Conservation (phyloP, 1,140 invertebrate genomes). For the Lethrus apterus region DNA sequence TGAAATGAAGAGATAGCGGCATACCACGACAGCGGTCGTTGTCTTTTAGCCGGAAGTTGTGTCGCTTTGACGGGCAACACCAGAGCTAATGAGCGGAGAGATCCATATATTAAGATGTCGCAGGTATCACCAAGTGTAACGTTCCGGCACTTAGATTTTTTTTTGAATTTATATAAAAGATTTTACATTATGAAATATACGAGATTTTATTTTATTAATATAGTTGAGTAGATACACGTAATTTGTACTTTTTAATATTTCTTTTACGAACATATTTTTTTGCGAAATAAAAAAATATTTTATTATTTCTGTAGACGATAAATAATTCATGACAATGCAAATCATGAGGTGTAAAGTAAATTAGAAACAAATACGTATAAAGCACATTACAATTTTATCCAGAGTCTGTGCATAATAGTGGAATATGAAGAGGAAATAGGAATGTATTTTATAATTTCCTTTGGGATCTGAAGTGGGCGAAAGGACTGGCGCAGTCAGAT, state of each 20-base stretch:
- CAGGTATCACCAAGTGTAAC: constrained; percentile 21
- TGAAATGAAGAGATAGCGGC: constrained; percentile 24
- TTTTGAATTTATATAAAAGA: constrained; percentile 13
- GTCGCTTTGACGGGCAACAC: constrained; percentile 29
- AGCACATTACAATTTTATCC: constrained; percentile 10
- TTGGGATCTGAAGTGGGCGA: constrained; percentile 15
- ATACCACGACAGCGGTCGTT: constrained; percentile 25
- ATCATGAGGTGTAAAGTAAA: constrained; percentile 3
- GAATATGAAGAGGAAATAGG: constrained; percentile 8
- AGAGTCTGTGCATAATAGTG: constrained; percentile 5
- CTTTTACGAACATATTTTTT: too few relatives aligned
- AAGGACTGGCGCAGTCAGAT: constrained; percentile 10
- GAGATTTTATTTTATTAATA: too few relatives aligned
- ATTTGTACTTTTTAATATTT: too few relatives aligned
- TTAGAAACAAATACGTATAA: constrained; percentile 6
- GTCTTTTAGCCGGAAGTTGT: constrained; percentile 28
- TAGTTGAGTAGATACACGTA: too few relatives aligned
- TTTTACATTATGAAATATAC: too few relatives aligned
- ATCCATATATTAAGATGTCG: constrained; percentile 31
- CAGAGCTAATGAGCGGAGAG: constrained; percentile 29
- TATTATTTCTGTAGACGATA: too few relatives aligned
- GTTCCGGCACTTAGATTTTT: constrained; percentile 19
- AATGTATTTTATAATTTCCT: constrained; percentile 23
- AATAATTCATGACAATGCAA: constrained; percentile 3
- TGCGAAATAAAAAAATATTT: too few relatives aligned